A percentile compares a stretch with the other conserved stretches of the same genome.
phyloP scores from a whole-genome alignment of 2,888 invertebrate genomes.

The Luperina nickerlii region DNA sequence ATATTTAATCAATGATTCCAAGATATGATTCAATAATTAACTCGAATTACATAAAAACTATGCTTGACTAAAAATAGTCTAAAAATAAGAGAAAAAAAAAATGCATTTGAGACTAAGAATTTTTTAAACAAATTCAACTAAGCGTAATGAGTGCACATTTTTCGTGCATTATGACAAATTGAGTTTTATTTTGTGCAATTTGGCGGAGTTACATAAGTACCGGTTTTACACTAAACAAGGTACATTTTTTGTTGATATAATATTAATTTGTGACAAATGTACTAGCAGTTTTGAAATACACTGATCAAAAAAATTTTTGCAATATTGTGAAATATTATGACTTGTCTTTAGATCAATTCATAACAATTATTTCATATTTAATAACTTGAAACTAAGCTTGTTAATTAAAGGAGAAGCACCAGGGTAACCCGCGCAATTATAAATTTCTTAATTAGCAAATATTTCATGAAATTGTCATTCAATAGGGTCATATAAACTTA shows the following conservation, averaged over 20 bases:
- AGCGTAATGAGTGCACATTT: conserved; percentile 46
- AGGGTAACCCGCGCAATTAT: no score
- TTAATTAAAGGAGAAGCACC: no score
- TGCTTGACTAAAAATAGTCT: conserved; percentile 31
- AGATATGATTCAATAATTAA: conserved; percentile 66
- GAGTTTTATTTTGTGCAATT: conserved; percentile 14
- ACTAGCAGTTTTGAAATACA: neutral
- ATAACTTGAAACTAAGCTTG: neutral
- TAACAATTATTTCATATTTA: neutral
- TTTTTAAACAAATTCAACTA: conserved; percentile 46
- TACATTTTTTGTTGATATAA: neutral
- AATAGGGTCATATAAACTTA: no score
- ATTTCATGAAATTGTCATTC: no score
- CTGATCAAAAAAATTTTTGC: conserved; percentile 4
- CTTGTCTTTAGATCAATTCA: neutral
- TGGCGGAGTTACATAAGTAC: neutral
- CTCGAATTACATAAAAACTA: conserved; percentile 54
- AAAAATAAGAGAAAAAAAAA: conserved; percentile 38
- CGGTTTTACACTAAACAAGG: conserved; percentile 11
- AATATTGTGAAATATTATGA: neutral
- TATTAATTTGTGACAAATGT: conserved; percentile 3
- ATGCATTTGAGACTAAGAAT: conserved; percentile 50
- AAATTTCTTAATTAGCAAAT: no score
- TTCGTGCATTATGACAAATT: conserved; percentile 36
- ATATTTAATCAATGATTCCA: conserved; percentile 58